phyloP scores from a whole-genome alignment of 2,888 invertebrate genomes.

The Rhopalosiphum nymphaeae region DNA sequence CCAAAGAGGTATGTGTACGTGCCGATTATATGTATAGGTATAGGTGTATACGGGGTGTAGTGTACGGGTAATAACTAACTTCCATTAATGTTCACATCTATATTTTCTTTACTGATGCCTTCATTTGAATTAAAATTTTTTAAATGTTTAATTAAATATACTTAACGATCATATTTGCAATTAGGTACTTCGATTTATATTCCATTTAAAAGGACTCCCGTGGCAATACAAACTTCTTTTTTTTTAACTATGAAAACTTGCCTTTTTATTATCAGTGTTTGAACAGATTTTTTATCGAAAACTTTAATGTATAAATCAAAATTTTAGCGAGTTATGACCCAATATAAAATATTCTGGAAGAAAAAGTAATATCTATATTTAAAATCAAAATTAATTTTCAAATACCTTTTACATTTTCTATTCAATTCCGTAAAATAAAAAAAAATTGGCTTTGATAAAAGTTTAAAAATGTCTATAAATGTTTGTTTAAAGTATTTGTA shows the following conservation, averaged over 20 bases:
- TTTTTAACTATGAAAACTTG: background rate
- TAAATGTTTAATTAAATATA: background rate
- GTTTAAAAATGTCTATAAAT: background rate
- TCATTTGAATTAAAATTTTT: background rate
- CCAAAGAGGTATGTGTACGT: slow-evolving; percentile 35
- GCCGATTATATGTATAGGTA: background rate
- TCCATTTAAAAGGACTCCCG: background rate
- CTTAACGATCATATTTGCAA: background rate
- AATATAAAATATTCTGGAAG: background rate
- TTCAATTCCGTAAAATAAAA: background rate
- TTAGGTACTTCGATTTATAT: background rate
- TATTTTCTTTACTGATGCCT: background rate
- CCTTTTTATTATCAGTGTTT: background rate
- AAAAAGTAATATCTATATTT: background rate
- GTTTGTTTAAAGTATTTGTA: background rate
- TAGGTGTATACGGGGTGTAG: too few relatives aligned
- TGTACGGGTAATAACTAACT: background rate
- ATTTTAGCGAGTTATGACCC: background rate
- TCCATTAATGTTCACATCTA: background rate
- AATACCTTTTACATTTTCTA: background rate
- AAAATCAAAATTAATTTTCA: background rate
- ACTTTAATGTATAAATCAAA: background rate
- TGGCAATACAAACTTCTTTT: background rate
- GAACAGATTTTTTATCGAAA: background rate
- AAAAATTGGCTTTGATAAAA: background rate